Conservation (phyloP, 2,113 vertebrate genomes). For the Gymnorhina tibicen region DNA sequence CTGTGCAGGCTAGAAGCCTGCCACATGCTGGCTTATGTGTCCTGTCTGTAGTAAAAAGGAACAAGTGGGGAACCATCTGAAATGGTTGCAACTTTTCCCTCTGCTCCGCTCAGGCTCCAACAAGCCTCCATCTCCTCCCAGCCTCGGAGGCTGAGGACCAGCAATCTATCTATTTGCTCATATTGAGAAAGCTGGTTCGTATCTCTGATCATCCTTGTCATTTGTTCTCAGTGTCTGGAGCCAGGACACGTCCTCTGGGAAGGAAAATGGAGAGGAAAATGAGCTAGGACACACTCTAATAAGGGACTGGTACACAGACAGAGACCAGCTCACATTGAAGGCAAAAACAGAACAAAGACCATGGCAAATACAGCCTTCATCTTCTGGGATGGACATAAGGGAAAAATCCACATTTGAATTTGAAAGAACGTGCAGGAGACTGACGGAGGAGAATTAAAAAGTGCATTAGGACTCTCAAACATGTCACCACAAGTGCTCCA, state of each 20-base stretch:
- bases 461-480: constrained; percentile 2
- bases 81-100: not conserved
- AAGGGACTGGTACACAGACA: not conserved
- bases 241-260: not conserved
- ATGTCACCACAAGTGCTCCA: not conserved
- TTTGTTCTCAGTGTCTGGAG: not conserved
- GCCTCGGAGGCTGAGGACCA: not conserved
- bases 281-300: not conserved
- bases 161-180: not conserved
- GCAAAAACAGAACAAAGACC: not conserved
- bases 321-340: not conserved
- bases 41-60: not conserved
- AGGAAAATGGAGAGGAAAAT: not conserved
- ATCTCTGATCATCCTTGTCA: not conserved
- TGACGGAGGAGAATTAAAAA: not conserved
- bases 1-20: not conserved
- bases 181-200: not conserved
- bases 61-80: not conserved
- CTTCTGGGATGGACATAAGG: not conserved
- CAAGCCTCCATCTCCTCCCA: not conserved
- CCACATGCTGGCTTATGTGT: fast-evolving
- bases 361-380: not conserved
- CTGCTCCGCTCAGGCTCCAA: not conserved
- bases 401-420: not conserved
- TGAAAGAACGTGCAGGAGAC: not conserved